Evolutionary conservation across 2,888 invertebrate genomes (phyloP), one percentile per base, ranked within the genome.

Genomic region (Steinernema hermaphroditum): DNA sequence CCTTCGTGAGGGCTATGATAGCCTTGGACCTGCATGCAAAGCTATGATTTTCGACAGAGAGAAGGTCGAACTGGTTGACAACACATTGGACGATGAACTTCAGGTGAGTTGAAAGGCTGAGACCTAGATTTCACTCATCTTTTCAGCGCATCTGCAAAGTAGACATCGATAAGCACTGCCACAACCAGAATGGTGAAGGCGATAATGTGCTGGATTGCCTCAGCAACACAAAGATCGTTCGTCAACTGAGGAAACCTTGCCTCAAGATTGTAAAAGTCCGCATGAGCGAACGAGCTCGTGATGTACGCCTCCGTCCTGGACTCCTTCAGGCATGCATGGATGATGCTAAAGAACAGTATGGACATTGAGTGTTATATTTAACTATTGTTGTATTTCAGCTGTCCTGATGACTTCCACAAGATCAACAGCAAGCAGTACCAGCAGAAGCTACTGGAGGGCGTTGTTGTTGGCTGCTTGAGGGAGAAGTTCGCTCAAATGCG

Each of bases 281-380:
- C 9, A 80, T 86, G 83, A 76, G 77, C n/a, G 86, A 86, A 70
- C 77, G 81, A 9, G 81, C 82, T 6, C 72, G 79, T 41, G 94
- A 97, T 88, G 93, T 94, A 86, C 91, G 93, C 82, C 89, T 96
- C 74, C 94, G 96, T 89, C 94, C 95, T 0, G 88, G 93, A 54
- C 89, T 97, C 41, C 91, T 92, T 75, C 91, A 91, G 71, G 90
- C 93, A 72, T 97, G 97, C 87, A 88, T 89, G 76, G 81, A 86
- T n/a, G 91, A 91, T 37, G 82, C 82, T 1, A 73, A 81, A 71
- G 69, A 74, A 70, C 77, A 81, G 89, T 91, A 81, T 82, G 86
- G n/a, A n/a, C n/a, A 37, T 37, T 37, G 37, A 76, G 12, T 22
- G 50, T 37, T 46, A 24, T 24, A 54, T 4, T 19, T 29, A 27